Evolutionary conservation across 2,797 vertebrate species (phyloP).

Genomic region (Micromesistius poutassou): DNA sequence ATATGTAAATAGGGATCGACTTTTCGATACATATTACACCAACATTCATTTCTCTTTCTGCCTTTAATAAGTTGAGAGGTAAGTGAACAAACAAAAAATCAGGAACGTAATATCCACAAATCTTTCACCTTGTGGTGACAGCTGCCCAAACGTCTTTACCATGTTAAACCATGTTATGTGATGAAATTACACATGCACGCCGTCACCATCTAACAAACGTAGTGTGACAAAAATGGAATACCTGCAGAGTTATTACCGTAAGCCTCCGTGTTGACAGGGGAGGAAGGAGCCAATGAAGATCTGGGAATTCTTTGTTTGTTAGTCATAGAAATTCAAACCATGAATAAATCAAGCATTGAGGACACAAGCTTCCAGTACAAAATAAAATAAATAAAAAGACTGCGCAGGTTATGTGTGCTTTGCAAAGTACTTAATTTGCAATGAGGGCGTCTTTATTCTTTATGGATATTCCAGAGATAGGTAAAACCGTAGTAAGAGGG

Average conservation of each 20-base stretch:
- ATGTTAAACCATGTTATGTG: no score
- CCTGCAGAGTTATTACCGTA: background rate
- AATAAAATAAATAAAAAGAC: constrained; percentile 13
- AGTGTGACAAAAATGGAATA: background rate
- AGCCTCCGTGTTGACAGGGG: background rate
- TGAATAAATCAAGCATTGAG: constrained; percentile 49
- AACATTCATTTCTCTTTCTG: background rate
- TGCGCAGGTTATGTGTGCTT: constrained; percentile 35
- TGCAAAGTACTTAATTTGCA: background rate
- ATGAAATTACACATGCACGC: background rate
- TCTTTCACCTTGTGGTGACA: background rate
- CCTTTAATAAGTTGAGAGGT: background rate
- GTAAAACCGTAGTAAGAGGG: constrained; percentile 8
- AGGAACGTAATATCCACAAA: background rate
- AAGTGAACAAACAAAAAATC: background rate
- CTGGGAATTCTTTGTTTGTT: constrained; percentile 22
- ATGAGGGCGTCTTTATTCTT: background rate
- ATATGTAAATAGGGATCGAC: background rate
- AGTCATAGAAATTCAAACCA: constrained; percentile 53
- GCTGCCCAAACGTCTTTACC: background rate
- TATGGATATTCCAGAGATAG: background rate
- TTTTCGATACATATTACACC: background rate
- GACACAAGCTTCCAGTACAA: constrained; percentile 43
- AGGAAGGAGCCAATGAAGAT: constrained; percentile 20
- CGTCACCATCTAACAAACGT: background rate